Evolutionary conservation across 2,797 vertebrate genomes (phyloP).

Genomic region (Argentina silus): DNA sequence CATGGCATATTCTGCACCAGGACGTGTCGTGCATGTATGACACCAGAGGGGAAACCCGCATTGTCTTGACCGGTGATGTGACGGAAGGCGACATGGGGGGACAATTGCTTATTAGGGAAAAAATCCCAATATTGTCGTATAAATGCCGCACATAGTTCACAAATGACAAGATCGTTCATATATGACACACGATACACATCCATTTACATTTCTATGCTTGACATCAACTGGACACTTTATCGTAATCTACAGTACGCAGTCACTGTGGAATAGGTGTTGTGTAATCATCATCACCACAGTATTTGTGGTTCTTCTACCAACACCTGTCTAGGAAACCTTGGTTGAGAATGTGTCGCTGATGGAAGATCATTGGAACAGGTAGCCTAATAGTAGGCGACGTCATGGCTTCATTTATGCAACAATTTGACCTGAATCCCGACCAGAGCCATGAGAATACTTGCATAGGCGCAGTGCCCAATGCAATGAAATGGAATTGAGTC

Average conservation of each 20-base stretch:
- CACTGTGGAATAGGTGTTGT: too few species aligned
- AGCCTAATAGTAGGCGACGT: neutral
- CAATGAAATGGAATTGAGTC: neutral
- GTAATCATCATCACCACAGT: too few species aligned
- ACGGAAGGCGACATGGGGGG: neutral
- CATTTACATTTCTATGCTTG: too few species aligned
- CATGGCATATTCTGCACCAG: conserved; percentile 13
- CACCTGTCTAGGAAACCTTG: neutral
- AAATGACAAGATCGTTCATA: neutral
- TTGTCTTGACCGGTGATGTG: conserved; percentile 1
- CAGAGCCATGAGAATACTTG: neutral
- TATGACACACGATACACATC: neutral
- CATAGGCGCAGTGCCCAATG: neutral
- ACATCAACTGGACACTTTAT: too few species aligned
- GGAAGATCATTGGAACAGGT: neutral
- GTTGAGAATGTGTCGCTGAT: neutral
- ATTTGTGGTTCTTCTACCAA: neutral
- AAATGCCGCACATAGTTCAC: neutral
- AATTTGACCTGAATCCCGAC: neutral
- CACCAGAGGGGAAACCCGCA: neutral
- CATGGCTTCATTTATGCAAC: neutral
- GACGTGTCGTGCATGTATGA: conserved; percentile 24
- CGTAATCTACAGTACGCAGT: neutral
- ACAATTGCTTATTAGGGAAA: neutral
- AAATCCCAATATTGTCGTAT: neutral